These are phyloP conservation scores for Scrobipalpa costella DNA, from an alignment of 2,888 invertebrate genomes.

Conservation along the genomic window DNA sequence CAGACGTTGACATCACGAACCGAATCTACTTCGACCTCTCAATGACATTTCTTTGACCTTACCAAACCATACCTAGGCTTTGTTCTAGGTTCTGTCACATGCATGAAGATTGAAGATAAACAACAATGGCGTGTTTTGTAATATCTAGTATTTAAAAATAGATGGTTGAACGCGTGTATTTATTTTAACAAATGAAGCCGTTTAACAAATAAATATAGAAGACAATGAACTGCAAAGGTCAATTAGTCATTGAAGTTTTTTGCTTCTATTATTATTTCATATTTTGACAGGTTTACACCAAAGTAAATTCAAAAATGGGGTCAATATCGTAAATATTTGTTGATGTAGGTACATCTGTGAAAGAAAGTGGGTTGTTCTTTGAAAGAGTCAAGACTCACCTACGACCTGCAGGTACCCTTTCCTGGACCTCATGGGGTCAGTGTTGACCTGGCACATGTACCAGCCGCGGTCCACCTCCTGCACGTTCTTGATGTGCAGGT, in stretches of 20 bases:
- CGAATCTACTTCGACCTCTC: slow-evolving; percentile 16
- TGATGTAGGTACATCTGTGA: slow-evolving; percentile 94
- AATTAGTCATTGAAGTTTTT: no score
- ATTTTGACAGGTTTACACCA: no score
- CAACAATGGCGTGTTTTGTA: background rate
- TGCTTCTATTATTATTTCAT: no score
- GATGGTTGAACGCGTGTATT: background rate
- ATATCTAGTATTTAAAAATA: background rate
- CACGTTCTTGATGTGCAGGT: slow-evolving; percentile 92
- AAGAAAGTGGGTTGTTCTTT: no score
- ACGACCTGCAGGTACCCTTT: slow-evolving; percentile 95
- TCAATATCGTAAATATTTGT: no score
- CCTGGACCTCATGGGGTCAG: slow-evolving; percentile 94
- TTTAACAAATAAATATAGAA: background rate
- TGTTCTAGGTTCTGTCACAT: background rate
- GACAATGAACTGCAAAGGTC: background rate
- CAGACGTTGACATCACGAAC: slow-evolving; percentile 12
- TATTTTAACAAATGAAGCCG: background rate
- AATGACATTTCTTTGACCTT: slow-evolving; percentile 14
- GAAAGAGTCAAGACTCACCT: slow-evolving; percentile 81
- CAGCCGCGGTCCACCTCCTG: slow-evolving; percentile 94
- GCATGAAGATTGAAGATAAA: background rate
- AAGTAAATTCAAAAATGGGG: no score
- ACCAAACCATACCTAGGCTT: background rate
- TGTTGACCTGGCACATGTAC: slow-evolving; percentile 97